Base-by-base conservation (phyloP, 2,888 invertebrate species). In the Congeria kusceri region DNA sequence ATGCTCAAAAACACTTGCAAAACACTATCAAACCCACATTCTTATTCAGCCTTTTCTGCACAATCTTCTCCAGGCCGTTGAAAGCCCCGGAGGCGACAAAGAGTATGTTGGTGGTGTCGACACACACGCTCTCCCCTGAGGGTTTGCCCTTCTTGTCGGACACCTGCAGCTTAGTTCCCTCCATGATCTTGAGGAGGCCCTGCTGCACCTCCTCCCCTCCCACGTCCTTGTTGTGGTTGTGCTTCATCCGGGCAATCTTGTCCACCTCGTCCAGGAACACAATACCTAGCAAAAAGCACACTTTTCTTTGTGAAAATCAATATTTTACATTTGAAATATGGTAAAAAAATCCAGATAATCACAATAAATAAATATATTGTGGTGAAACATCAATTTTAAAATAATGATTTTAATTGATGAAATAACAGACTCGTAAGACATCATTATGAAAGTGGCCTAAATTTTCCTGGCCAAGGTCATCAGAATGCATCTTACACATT, bases 191-290 rank as follows among this genome's bases (percentile, higher is more conserved):
- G 46, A 95, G 90, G 87, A 95, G 90, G 1, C 94, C 94, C 91
- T 99, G 99, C 91, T 99, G 99, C 0, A 99, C 99, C 58, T 99
- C 99, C 94, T 99, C 99, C 56, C 99, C 98, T 68, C 99, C 99
- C 0, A 99, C 99, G 94, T 99, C 99, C 69, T 99, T 94, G 65
- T 99, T 94, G 92, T 99, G 98, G 93, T 96, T 96, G n/a, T 59
- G 58, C 13, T 63, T 74, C 4, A 63, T 98, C 39, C 98, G 98
- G 32, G 99, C 98, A 86, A 99, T 99, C 95, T 99, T 99, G 94
- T 99, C 99, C 44, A 99, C 98, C 94, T 99, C 99, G 93, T 99
- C 99, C 84, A 99, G 95, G 93, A 99, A 99, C 63, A 99, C 98
- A 87, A 99, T 99, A 65, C 99, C 98, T 93, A 53, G 20, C 59